Evolutionary conservation across 1,140 invertebrate genomes (phyloP).

Genomic region (Bursaphelenchus mucronatus): DNA sequence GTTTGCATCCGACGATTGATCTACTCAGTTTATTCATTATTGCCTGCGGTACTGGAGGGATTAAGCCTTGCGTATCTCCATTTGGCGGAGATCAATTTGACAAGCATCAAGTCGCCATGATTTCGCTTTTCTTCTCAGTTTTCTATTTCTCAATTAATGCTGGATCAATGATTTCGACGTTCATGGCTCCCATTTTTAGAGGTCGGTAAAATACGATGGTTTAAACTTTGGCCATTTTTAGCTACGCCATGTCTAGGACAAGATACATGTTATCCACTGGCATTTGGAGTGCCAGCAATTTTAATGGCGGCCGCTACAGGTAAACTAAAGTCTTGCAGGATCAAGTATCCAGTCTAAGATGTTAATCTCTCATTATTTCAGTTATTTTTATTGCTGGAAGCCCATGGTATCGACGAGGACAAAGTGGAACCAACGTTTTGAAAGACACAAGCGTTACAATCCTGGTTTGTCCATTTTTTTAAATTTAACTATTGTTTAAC

Average conservation of each 20-base stretch:
- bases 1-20: conserved; percentile 21
- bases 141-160: conserved; percentile 89
- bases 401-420: conserved; percentile 67
- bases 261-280: conserved; percentile 60
- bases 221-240: no score
- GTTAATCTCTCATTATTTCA: conserved; percentile 15
- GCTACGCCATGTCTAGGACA: conserved; percentile 52
- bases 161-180: conserved; percentile 80
- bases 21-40: conserved; percentile 61
- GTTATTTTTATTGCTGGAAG: conserved; percentile 66
- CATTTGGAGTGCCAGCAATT: conserved; percentile 61
- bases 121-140: conserved; percentile 76
- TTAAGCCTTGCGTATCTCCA: conserved; percentile 72
- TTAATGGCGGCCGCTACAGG: conserved; percentile 62
- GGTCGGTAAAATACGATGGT: not conserved
- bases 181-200: conserved; percentile 73
- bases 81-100: conserved; percentile 62
- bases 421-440: not conserved
- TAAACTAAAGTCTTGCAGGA: conserved; percentile 67
- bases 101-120: conserved; percentile 69
- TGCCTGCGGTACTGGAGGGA: conserved; percentile 62
- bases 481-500: not conserved
- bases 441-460: conserved; percentile 12
- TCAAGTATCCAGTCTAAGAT: conserved; percentile 72
- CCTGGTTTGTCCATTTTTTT: not conserved